These are phyloP conservation scores for Eumacrocentrus americanus DNA, from an alignment of 2,888 invertebrate species.

Conservation along the genomic window DNA sequence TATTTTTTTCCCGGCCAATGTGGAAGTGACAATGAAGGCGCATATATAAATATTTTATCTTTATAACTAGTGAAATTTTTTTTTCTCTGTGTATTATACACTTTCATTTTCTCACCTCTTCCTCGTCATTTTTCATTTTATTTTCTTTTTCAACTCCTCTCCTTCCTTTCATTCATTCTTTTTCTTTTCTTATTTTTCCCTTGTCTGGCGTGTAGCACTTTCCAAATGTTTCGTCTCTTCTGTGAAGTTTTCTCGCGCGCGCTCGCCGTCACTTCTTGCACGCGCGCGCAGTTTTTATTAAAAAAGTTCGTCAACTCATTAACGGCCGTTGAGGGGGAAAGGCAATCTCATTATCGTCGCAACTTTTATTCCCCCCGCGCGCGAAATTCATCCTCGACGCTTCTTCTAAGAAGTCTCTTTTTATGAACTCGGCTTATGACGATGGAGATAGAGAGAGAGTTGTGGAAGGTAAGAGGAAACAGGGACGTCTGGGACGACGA, in stretches of 20 bases:
- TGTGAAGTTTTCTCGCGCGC: conserved; percentile 12
- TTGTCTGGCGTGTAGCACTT: neutral
- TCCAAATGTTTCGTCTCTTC: conserved; percentile 16
- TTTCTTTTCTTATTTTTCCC: conserved; percentile 3
- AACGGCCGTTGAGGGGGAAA: conserved; percentile 31
- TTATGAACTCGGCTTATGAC: conserved; percentile 22
- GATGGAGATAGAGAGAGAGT: neutral
- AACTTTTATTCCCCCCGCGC: conserved; percentile 30
- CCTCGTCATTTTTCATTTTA: no score
- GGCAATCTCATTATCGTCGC: conserved; percentile 37
- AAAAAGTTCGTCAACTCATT: conserved; percentile 40
- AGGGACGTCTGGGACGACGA: neutral
- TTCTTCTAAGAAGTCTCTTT: conserved; percentile 25
- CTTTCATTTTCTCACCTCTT: no score
- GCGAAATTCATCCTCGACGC: conserved; percentile 27
- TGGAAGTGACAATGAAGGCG: no score
- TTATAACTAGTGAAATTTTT: no score
- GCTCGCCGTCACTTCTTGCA: conserved; percentile 26
- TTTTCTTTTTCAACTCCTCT: no score
- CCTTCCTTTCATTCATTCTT: conserved; percentile 3
- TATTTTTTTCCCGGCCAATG: no score
- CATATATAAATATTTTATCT: no score
- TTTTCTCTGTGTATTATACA: no score
- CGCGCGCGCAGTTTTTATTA: conserved; percentile 36
- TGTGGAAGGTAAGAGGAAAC: conserved; percentile 1